phyloP scores from a whole-genome alignment of 2,113 vertebrate species.

The Lepisosteus osseus region DNA sequence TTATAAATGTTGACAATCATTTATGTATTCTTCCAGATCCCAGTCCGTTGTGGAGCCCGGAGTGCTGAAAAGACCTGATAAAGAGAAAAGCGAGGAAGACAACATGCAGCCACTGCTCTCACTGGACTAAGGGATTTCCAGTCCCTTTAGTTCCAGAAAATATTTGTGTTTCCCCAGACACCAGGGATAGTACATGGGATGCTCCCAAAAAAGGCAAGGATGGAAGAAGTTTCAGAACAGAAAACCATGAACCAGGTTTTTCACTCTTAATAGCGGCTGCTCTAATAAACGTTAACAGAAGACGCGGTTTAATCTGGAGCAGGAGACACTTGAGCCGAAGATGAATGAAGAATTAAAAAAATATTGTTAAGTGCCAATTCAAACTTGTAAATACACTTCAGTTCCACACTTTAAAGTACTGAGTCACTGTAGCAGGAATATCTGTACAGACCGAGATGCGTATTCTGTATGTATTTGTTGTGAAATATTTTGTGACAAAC shows the following conservation, averaged over 20 bases:
- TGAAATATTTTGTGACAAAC: slow-evolving; percentile 33
- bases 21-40: slow-evolving; percentile 70
- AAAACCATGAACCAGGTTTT: not conserved
- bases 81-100: slow-evolving; percentile 90
- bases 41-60: slow-evolving; percentile 95
- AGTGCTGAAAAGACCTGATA: slow-evolving; percentile 88
- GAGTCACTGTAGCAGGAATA: slow-evolving; percentile 56
- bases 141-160: not conserved
- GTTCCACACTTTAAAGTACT: slow-evolving; percentile 57
- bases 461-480: slow-evolving; percentile 41
- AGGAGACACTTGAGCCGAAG: not conserved
- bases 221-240: slow-evolving; percentile 11
- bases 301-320: not conserved
- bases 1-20: not conserved
- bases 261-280: not conserved
- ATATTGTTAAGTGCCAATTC: slow-evolving; percentile 94
- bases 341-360: slow-evolving; percentile 48
- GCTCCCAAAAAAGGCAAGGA: slow-evolving; percentile 54
- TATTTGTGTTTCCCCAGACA: not conserved
- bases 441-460: slow-evolving; percentile 38
- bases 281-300: not conserved
- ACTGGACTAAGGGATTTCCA: slow-evolving; percentile 76
- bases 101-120: slow-evolving; percentile 97
- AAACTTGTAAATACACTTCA: slow-evolving; percentile 77
- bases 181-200: slow-evolving; percentile 38